phyloP scores from a whole-genome alignment of 2,888 invertebrate genomes.

The Nasonovia ribisnigri region DNA sequence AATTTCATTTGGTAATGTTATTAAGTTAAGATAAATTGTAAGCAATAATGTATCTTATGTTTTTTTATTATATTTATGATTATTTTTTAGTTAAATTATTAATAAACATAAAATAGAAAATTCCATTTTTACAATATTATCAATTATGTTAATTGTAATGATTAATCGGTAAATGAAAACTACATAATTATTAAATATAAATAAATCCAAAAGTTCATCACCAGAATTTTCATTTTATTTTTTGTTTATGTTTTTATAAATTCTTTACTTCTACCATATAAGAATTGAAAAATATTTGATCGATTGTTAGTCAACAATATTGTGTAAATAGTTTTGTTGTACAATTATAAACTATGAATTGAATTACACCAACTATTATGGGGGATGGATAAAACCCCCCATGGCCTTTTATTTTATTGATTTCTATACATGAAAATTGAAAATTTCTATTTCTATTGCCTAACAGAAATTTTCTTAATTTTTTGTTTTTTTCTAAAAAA shows the following conservation, averaged over 20 bases:
- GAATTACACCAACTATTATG: no score
- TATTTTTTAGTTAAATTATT: constrained; percentile 12
- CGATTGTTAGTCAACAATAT: no score
- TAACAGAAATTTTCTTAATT: no score
- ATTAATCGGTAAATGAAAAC: neutral
- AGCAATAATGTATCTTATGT: neutral
- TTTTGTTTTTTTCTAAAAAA: no score
- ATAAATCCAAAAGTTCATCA: neutral
- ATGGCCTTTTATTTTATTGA: no score
- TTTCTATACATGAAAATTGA: no score
- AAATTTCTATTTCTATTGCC: no score
- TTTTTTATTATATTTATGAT: constrained; percentile 11
- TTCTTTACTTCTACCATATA: neutral
- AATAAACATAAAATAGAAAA: neutral
- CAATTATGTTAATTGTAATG: neutral
- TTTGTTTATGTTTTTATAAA: neutral
- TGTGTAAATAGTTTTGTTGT: no score
- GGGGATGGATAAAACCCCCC: no score
- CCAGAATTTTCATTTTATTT: neutral
- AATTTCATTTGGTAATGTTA: constrained; percentile 36
- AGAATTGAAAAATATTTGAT: no score
- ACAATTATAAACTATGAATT: no score
- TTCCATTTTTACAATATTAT: constrained; percentile 18
- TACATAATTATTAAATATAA: neutral
- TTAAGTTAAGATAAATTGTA: constrained; percentile 24